These are phyloP conservation scores for Malurus leucopterus DNA, from an alignment of 2,797 vertebrate genomes.

Conservation along the genomic window DNA sequence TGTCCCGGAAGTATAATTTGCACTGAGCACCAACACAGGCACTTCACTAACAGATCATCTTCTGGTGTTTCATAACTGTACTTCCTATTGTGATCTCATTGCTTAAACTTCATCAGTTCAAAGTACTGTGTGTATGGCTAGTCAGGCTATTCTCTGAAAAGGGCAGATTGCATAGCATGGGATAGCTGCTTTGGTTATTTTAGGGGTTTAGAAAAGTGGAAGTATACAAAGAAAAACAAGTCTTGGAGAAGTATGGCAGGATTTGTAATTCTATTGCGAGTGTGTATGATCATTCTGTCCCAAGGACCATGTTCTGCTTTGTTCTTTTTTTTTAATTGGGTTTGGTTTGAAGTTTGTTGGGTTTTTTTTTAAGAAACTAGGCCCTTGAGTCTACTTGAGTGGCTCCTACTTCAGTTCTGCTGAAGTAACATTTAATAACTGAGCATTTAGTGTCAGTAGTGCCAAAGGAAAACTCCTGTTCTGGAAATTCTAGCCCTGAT, in stretches of 20 bases:
- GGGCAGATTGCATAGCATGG: neutral
- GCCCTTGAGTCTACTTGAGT: neutral
- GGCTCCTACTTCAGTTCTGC: neutral
- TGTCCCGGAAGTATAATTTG: neutral
- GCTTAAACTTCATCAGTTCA: neutral
- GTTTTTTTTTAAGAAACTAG: neutral
- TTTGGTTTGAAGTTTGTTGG: neutral
- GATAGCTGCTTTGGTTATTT: slow-evolving; percentile 33
- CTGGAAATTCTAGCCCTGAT: neutral
- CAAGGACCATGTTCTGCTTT: neutral
- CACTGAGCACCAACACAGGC: neutral
- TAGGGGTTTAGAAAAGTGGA: neutral
- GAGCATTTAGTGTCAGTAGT: neutral
- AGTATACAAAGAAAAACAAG: neutral
- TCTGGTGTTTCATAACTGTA: neutral
- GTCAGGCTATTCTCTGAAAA: neutral
- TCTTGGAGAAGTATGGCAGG: neutral
- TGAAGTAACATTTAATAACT: neutral
- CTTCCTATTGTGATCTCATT: neutral
- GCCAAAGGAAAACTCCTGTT: neutral
- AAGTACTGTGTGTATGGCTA: accelerated
- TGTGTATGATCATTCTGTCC: neutral
- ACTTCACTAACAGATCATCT: neutral
- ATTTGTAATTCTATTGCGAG: neutral
- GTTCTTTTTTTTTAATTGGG: neutral